phyloP scores from a whole-genome alignment of 2,888 invertebrate genomes.

The Acheta domesticus region DNA sequence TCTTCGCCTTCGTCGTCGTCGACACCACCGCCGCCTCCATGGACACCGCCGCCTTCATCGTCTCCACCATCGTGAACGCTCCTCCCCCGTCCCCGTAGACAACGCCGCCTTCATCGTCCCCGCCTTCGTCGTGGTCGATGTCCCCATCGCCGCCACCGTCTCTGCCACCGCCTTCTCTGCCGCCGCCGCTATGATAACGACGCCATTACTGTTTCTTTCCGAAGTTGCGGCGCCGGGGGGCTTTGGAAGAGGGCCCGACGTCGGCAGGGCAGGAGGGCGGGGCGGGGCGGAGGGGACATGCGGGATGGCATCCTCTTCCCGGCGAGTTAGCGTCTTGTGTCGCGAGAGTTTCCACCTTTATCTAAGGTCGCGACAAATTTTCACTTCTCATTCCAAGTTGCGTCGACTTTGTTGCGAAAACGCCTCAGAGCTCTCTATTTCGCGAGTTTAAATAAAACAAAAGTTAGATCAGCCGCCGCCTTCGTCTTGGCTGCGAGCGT shows the following conservation, averaged over 20 bases:
- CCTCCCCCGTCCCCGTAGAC: too few relatives aligned
- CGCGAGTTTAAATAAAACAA: conserved; percentile 18
- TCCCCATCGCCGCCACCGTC: too few relatives aligned
- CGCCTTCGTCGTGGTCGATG: too few relatives aligned
- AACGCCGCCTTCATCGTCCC: too few relatives aligned
- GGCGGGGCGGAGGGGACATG: background rate
- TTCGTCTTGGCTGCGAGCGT: background rate
- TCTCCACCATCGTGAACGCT: too few relatives aligned
- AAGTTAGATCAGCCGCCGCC: conserved; percentile 18
- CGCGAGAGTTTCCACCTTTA: background rate
- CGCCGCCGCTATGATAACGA: background rate
- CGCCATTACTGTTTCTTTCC: conserved; percentile 18
- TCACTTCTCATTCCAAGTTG: conserved; percentile 2
- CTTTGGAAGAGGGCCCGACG: background rate
- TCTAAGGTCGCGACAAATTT: conserved; percentile 18
- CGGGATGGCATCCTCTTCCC: background rate
- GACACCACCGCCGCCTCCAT: too few relatives aligned
- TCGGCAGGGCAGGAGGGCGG: background rate
- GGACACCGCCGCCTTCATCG: too few relatives aligned
- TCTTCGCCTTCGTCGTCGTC: too few relatives aligned
- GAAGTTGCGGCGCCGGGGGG: background rate
- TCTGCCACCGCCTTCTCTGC: too few relatives aligned
- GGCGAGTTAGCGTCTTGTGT: background rate
- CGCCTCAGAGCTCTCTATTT: conserved; percentile 9
- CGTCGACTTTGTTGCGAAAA: conserved; percentile 10